Conservation (phyloP, 2,113 vertebrate genomes). For the Maccullochella peelii region DNA sequence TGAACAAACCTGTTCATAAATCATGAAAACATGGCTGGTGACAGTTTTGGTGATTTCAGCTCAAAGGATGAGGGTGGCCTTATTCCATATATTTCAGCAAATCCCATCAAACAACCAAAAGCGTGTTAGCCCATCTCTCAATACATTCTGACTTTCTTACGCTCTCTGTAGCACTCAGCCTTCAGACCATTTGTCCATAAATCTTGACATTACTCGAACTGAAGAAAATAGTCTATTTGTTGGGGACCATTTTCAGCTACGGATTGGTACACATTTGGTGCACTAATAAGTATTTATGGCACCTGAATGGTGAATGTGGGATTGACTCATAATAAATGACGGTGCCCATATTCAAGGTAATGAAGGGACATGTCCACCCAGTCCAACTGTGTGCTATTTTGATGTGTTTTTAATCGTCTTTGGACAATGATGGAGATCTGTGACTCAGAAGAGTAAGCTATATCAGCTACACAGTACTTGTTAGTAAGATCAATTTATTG, state of each 20-base stretch:
- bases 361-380: not conserved
- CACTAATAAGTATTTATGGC: not conserved
- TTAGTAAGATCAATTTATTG: not conserved
- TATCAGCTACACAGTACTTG: not conserved
- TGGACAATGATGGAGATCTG: not conserved
- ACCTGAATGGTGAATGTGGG: not conserved
- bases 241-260: not conserved
- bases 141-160: not conserved
- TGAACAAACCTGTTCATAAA: not conserved
- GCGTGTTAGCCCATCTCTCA: not conserved
- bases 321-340: not conserved
- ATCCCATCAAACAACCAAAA: not conserved
- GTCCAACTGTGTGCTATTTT: not conserved
- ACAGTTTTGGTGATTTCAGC: not conserved
- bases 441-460: not conserved
- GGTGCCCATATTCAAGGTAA: not conserved
- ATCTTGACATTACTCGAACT: not conserved
- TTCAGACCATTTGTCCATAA: not conserved
- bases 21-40: not conserved
- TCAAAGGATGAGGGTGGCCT: not conserved
- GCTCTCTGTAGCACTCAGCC: not conserved
- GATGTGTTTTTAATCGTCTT: not conserved
- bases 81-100: not conserved
- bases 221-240: not conserved
- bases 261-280: not conserved